Conservation (phyloP, 2,113 vertebrate species). For the Tyrannus savana region DNA sequence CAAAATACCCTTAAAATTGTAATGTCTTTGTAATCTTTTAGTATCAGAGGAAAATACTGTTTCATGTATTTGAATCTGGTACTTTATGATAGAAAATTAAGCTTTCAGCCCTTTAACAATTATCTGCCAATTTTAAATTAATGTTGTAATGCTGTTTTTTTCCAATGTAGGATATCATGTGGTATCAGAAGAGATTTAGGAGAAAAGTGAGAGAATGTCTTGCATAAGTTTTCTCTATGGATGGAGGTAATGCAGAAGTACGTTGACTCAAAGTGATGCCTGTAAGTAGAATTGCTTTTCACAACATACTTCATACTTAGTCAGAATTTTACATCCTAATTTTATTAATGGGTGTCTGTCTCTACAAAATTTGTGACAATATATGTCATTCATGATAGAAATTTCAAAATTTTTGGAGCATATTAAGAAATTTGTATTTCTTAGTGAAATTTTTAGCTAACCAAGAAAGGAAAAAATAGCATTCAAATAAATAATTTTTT, state of each 20-base stretch:
- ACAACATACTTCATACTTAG: not conserved
- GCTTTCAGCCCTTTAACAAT: not conserved
- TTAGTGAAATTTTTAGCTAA: not conserved
- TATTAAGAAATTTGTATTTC: not conserved
- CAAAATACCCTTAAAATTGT: not conserved
- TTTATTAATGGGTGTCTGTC: not conserved
- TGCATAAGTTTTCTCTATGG: not conserved
- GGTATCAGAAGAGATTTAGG: not conserved
- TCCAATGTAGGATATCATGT: not conserved
- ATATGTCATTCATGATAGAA: not conserved
- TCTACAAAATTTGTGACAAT: not conserved
- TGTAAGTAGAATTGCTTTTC: not conserved
- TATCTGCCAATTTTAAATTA: not conserved
- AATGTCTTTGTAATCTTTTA: not conserved
- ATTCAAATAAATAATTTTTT: not conserved
- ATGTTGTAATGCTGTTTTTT: not conserved
- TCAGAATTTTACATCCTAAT: not conserved
- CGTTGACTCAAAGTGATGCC: not conserved
- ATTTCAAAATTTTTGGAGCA: not conserved
- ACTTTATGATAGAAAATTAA: not conserved
- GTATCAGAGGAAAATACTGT: not conserved
- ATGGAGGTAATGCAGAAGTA: not conserved
- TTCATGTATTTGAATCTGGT: not conserved
- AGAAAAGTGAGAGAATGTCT: not conserved
- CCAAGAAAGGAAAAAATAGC: not conserved